phyloP scores from a whole-genome alignment of 2,888 invertebrate genomes.

The Trichogramma evanescens region DNA sequence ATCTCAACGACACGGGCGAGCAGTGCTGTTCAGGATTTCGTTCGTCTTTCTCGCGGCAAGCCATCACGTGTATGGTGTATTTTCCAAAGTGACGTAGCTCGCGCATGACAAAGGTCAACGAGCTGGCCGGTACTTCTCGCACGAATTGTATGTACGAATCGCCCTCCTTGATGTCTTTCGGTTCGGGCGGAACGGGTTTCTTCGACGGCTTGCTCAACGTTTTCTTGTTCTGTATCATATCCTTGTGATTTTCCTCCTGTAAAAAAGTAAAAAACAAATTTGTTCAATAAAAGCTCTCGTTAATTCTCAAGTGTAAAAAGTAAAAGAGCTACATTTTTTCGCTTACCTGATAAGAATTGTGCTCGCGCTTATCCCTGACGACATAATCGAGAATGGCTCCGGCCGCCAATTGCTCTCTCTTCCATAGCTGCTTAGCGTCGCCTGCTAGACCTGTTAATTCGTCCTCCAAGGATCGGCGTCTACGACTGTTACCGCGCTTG shows the following conservation, averaged over 20 bases:
- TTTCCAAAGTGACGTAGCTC: constrained; percentile 70
- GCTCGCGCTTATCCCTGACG: constrained; percentile 14
- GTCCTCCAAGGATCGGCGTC: not conserved
- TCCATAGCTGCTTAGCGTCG: constrained; percentile 25
- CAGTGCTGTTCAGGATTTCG: constrained; percentile 50
- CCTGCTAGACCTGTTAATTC: constrained; percentile 17
- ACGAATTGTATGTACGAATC: constrained; percentile 28
- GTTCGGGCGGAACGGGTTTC: not conserved
- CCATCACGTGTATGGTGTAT: constrained; percentile 69
- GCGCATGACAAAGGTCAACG: constrained; percentile 50
- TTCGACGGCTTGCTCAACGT: not conserved
- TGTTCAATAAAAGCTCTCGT: too few relatives aligned
- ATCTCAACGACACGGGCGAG: constrained; percentile 49
- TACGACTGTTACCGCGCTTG: constrained; percentile 39
- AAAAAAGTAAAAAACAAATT: not conserved
- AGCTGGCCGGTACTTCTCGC: constrained; percentile 31
- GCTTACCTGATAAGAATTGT: constrained; percentile 8
- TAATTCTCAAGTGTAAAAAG: not conserved
- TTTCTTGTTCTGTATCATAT: constrained; percentile 7
- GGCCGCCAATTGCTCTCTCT: not conserved
- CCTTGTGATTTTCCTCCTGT: constrained; percentile 12
- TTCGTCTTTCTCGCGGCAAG: constrained; percentile 63
- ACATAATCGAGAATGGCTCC: constrained; percentile 9
- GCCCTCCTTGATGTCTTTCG: constrained; percentile 26
- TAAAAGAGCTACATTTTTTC: not conserved